Conservation (phyloP, 2,797 vertebrate species). For the Epinephelus malabaricus region DNA sequence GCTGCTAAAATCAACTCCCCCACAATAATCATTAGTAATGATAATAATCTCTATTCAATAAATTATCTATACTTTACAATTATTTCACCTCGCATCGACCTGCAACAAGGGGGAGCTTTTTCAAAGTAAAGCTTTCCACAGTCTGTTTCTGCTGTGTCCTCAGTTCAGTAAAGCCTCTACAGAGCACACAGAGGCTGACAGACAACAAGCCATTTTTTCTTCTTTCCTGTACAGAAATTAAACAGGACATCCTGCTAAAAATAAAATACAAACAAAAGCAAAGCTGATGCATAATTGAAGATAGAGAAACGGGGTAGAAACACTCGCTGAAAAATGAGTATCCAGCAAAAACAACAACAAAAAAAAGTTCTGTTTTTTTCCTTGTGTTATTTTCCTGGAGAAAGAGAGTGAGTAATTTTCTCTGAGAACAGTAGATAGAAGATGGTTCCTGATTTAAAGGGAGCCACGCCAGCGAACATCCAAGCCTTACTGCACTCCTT, state of each 20-base stretch:
- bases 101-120: constrained; percentile 73
- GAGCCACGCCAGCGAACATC: constrained; percentile 43
- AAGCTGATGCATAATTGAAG: constrained; percentile 79
- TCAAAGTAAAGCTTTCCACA: constrained; percentile 79
- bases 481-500: constrained; percentile 89
- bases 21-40: constrained; percentile 83
- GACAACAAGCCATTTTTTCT: constrained; percentile 54
- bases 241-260: constrained; percentile 63
- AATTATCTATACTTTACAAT: constrained; percentile 90
- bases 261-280: constrained; percentile 54
- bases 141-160: constrained; percentile 56
- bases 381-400: constrained; percentile 74
- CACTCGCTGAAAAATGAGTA: constrained; percentile 70
- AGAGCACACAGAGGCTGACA: constrained; percentile 54
- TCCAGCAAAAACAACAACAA: constrained; percentile 73
- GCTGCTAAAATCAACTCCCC: constrained; percentile 71
- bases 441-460: constrained; percentile 71
- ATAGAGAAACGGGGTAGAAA: constrained; percentile 74
- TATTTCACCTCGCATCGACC: constrained; percentile 79
- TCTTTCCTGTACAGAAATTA: constrained; percentile 73
- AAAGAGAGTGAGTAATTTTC: constrained; percentile 69
- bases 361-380: constrained; percentile 51
- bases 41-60: constrained; percentile 90
- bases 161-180: constrained; percentile 55
- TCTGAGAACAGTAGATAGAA: constrained; percentile 75